Evolutionary conservation across 2,888 invertebrate species (phyloP).

Genomic region (Agrilus mali): DNA sequence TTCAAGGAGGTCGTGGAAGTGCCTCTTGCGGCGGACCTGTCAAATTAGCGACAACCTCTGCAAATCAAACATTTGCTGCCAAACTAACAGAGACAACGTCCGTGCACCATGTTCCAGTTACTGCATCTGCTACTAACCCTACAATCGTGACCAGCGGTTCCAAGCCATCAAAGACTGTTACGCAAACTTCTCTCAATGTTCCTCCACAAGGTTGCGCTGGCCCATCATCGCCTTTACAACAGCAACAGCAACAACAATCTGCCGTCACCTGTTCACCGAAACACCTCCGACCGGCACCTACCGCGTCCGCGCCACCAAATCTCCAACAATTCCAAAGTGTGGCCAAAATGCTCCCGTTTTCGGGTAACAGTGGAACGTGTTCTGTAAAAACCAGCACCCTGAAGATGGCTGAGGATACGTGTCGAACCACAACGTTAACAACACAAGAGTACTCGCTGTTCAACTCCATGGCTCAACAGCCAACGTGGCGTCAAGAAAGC

Average conservation of each 20-base stretch:
- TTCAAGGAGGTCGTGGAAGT: slow-evolving; percentile 15
- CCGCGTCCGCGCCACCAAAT: slow-evolving; percentile 32
- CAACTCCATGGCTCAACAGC: slow-evolving; percentile 58
- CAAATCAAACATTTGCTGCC: slow-evolving; percentile 61
- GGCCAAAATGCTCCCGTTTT: slow-evolving; percentile 16
- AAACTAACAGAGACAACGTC: slow-evolving; percentile 49
- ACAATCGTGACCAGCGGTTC: slow-evolving; percentile 1
- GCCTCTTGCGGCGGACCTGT: slow-evolving; percentile 10
- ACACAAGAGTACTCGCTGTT: slow-evolving; percentile 79
- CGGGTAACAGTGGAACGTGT: not conserved
- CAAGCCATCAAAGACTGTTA: slow-evolving; percentile 9
- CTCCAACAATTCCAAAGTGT: slow-evolving; percentile 30
- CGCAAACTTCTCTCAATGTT: slow-evolving; percentile 13
- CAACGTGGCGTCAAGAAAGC: slow-evolving; percentile 48
- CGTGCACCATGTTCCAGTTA: slow-evolving; percentile 16
- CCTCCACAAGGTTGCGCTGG: slow-evolving; percentile 17
- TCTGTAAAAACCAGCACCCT: slow-evolving; percentile 5
- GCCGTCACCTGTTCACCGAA: slow-evolving; percentile 26
- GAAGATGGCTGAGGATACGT: slow-evolving; percentile 5
- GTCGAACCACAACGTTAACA: slow-evolving; percentile 24
- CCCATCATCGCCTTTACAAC: slow-evolving; percentile 24
- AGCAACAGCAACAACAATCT: slow-evolving; percentile 7
- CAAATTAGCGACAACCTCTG: slow-evolving; percentile 24
- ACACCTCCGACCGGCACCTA: slow-evolving; percentile 27
- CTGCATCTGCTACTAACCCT: slow-evolving; percentile 14